Base-by-base conservation (phyloP, 2,888 invertebrate species). In the Lissocephala sabroskyi region DNA sequence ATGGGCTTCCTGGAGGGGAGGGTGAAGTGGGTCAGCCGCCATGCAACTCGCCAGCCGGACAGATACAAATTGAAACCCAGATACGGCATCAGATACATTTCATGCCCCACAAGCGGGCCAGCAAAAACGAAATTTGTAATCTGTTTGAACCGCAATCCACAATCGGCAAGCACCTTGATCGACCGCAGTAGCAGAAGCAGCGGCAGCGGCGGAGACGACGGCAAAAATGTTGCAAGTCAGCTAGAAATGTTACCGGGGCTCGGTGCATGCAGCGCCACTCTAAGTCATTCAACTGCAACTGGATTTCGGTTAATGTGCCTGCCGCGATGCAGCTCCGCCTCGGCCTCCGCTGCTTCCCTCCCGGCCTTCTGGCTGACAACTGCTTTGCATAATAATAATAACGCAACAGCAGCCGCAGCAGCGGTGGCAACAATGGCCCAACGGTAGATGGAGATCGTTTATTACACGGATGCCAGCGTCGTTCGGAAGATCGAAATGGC, bases 251-350 rank as follows among this genome's bases (percentile, higher is more conserved):
- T 61, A 45, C 58, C 55, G 40, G 56, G 16, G 13, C 26, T 19
- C 28, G 19, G 39, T 45, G 52, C 45, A 48, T 13, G 35, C 35
- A 17, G 16, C 35, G 14, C 6, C 33, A 33, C 40, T 43, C 43
- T 45, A 49, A 77, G 71, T 74, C 71, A 66, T 73, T 74, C 64
- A 73, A 77, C 71, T 77, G 71, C 65, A 70, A 77, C 62, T 77
- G 75, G 66, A 77, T 74, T 73, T 73, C 75, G 74, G 75, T 66
- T 64, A 74, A 64, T 77, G 62, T 61, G 64, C 52, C 59, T 53
- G 54, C 52, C 45, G 45, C 35, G 14, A n/a, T 41, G 35, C 32
- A 29, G 10, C 14, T 18, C 29, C 37, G 28, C 26, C 45, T 11
- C 19, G 1, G 32, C 41, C 10, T 43, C 11, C 29, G 16, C 11